Evolutionary conservation across 2,113 vertebrate species (phyloP).

Genomic region (Rhinichthys klamathensis): DNA sequence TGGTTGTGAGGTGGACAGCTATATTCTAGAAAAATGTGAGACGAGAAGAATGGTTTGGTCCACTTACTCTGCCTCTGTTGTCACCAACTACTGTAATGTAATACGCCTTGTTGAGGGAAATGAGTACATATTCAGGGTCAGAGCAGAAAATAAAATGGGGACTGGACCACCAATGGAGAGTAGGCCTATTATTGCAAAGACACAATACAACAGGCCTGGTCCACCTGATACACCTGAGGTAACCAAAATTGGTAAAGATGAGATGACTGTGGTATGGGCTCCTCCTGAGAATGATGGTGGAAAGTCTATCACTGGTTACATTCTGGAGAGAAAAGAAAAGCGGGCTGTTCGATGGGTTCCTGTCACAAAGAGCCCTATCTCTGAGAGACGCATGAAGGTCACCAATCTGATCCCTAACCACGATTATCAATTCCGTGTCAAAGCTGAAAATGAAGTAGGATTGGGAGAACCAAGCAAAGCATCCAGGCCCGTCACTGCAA

Average conservation of each 20-base stretch:
- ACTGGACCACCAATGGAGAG: slow-evolving; percentile 92
- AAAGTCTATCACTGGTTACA: slow-evolving; percentile 98
- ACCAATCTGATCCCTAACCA: slow-evolving; percentile 93
- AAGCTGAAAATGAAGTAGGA: slow-evolving; percentile 96
- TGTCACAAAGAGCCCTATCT: slow-evolving; percentile 91
- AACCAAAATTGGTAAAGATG: slow-evolving; percentile 94
- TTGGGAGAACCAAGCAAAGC: slow-evolving; percentile 95
- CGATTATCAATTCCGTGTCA: slow-evolving; percentile 98
- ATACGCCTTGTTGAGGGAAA: slow-evolving; percentile 94
- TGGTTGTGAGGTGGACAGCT: slow-evolving; percentile 97
- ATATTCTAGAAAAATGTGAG: slow-evolving; percentile 97
- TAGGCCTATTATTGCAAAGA: slow-evolving; percentile 90
- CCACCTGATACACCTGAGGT: slow-evolving; percentile 93
- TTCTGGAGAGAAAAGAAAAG: slow-evolving; percentile 95
- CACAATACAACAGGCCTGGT: slow-evolving; percentile 90
- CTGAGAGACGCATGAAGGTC: slow-evolving; percentile 94
- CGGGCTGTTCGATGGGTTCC: slow-evolving; percentile 90
- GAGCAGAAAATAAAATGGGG: slow-evolving; percentile 98
- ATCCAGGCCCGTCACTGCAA: slow-evolving; percentile 90
- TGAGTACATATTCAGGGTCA: slow-evolving; percentile 97
- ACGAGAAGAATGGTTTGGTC: slow-evolving; percentile 99
- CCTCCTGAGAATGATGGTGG: slow-evolving; percentile 96
- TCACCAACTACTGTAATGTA: slow-evolving; percentile 85
- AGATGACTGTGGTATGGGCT: slow-evolving; percentile 98
- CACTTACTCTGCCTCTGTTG: slow-evolving; percentile 86